These are phyloP conservation scores for Steatornis caripensis DNA, from an alignment of 2,113 vertebrate genomes.

Conservation along the genomic window DNA sequence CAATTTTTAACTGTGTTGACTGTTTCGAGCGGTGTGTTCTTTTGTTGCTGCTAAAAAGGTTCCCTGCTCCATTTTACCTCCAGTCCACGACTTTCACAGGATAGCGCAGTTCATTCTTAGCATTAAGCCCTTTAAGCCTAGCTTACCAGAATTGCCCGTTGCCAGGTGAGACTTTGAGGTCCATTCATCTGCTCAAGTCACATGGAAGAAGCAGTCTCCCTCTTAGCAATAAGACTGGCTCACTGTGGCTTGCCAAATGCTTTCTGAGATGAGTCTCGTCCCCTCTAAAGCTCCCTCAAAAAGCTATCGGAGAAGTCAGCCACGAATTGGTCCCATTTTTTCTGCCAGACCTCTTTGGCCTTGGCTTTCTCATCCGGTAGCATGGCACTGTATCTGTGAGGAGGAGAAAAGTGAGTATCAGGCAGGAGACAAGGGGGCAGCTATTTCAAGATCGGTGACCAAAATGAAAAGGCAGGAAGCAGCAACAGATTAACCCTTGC, in stretches of 20 bases:
- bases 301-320: conserved; percentile 47
- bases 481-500: conserved; percentile 11
- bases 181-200: neutral
- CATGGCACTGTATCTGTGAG: conserved; percentile 84
- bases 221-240: neutral
- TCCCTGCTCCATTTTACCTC: neutral
- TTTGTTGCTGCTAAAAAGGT: neutral
- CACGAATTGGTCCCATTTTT: conserved; percentile 84
- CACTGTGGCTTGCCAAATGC: neutral
- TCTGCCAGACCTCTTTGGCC: conserved; percentile 74
- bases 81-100: neutral
- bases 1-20: neutral
- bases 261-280: neutral
- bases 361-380: conserved; percentile 57
- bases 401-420: neutral
- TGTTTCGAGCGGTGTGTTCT: neutral
- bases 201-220: neutral
- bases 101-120: neutral
- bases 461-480: neutral
- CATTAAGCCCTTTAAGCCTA: neutral
- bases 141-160: neutral
- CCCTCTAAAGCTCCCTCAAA: neutral
- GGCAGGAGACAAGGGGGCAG: neutral
- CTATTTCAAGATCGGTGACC: neutral
- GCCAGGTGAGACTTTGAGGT: neutral